Evolutionary conservation across 2,888 invertebrate genomes (phyloP), one percentile per base, ranked within the genome.

Genomic region (Sycophila texana): DNA sequence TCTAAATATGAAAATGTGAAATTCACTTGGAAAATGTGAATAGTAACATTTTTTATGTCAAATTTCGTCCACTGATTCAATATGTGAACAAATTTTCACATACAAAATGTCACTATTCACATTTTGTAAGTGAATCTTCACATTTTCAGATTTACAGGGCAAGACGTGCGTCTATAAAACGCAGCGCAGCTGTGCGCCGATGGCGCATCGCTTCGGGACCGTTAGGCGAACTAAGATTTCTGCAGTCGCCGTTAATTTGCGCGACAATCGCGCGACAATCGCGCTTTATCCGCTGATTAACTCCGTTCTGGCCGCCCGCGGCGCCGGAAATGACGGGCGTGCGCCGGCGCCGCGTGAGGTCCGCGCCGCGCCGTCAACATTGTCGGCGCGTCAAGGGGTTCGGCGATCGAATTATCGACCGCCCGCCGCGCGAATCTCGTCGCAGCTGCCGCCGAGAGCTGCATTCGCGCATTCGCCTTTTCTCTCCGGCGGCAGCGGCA

Each of bases 311-410:
- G 58, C 49, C 26, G 61, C 16, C 18, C 7, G 20, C 22, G 2
- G 61, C 39, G 39, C 39, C 39, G 39, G 39, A 39, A 39, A 39
- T 39, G 39, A n/a, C 39, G 51, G 18, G 61, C 51, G 71, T 61
- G 74, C 74, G 78, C 74, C 71, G 70, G 83, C 88, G 63, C 90
- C 89, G 90, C 90, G 83, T 90, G 90, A 88, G 87, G 88, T 87
- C 88, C 70, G 39, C 88, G 88, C 88, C 88, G 88, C 88, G 88
- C 89, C 89, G 90, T 90, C 90, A 89, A 89, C 88, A 89, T 87
- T 87, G 86, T 87, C 86, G 82, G 83, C 65, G 84, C 86, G 88
- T 87, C 87, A 88, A 89, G 88, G 89, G 89, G 89, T 89, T 88
- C 88, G 87, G 87, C 87, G 88, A 90, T 89, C 89, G 88, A 90